Evolutionary conservation across 2,113 vertebrate genomes (phyloP).

Genomic region (Oriolus oriolus): DNA sequence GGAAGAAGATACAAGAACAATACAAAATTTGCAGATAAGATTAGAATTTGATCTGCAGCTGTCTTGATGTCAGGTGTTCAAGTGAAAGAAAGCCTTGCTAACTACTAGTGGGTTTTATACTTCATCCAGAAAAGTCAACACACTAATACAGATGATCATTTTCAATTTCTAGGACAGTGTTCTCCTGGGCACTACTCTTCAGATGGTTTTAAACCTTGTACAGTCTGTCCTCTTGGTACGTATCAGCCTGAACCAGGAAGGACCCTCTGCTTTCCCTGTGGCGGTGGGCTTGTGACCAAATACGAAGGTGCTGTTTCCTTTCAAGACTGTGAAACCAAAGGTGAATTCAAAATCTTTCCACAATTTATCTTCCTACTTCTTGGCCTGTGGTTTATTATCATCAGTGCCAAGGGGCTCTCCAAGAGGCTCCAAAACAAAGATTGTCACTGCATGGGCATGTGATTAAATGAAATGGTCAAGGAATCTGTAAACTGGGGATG

Average conservation of each 20-base stretch:
- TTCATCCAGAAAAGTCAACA: not conserved
- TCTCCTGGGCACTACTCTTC: conserved; percentile 84
- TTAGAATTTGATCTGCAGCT: not conserved
- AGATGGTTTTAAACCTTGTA: conserved; percentile 90
- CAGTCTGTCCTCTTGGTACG: conserved; percentile 78
- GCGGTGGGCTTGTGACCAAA: conserved; percentile 90
- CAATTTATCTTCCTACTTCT: not conserved
- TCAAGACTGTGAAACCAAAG: conserved; percentile 95
- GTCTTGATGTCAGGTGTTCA: not conserved
- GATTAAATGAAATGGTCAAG: not conserved
- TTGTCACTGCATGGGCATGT: accelerated
- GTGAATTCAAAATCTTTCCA: conserved; percentile 63
- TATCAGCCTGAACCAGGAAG: conserved; percentile 91
- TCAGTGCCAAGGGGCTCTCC: not conserved
- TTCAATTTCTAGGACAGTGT: conserved; percentile 85
- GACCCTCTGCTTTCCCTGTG: conserved; percentile 89
- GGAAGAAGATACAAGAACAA: not conserved
- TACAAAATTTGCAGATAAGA: not conserved
- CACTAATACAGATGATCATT: not conserved
- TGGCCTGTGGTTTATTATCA: not conserved
- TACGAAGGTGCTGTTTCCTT: conserved; percentile 83
- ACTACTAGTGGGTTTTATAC: not conserved
- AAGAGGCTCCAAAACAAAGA: not conserved
- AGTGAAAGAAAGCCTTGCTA: not conserved
- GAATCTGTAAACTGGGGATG: not conserved